phyloP scores from a whole-genome alignment of 2,888 invertebrate genomes.

The Diarsia rubi region DNA sequence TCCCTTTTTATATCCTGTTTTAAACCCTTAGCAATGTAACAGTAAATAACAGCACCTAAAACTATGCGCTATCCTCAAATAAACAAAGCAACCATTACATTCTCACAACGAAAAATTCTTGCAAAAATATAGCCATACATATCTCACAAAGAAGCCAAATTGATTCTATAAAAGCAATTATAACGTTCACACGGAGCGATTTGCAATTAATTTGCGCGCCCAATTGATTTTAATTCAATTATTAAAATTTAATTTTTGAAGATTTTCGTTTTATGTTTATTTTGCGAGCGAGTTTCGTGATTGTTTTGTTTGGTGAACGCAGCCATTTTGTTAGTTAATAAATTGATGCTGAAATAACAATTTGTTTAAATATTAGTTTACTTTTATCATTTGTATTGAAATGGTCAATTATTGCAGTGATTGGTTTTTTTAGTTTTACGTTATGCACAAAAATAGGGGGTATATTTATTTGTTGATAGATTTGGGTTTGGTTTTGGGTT shows the following conservation, averaged over 20 bases:
- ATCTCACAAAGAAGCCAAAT: conserved; percentile 47
- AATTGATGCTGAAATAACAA: conserved; percentile 39
- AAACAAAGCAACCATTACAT: conserved; percentile 11
- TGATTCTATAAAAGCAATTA: conserved; percentile 65
- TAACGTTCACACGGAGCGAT: conserved; percentile 59
- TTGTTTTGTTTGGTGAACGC: conserved; percentile 43
- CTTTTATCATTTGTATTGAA: conserved; percentile 19
- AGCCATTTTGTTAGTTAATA: conserved; percentile 41
- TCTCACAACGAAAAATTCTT: conserved; percentile 12
- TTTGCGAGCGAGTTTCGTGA: conserved; percentile 20
- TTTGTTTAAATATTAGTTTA: conserved; percentile 19
- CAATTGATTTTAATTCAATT: conserved; percentile 65
- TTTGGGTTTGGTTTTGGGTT: too few relatives aligned
- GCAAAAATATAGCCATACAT: conserved; percentile 30
- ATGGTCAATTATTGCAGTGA: conserved; percentile 7
- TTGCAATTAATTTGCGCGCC: conserved; percentile 55
- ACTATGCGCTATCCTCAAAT: too few relatives aligned
- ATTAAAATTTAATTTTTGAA: conserved; percentile 57
- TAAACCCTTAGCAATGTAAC: too few relatives aligned
- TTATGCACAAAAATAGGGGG: neutral
- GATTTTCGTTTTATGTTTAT: conserved; percentile 29
- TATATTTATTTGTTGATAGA: too few relatives aligned
- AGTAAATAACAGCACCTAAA: too few relatives aligned
- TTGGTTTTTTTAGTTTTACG: neutral
- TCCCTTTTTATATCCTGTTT: neutral